Evolutionary conservation across 2,888 invertebrate genomes (phyloP), one percentile per base, ranked within the genome.

Genomic region (Pemphredon lugubris): DNA sequence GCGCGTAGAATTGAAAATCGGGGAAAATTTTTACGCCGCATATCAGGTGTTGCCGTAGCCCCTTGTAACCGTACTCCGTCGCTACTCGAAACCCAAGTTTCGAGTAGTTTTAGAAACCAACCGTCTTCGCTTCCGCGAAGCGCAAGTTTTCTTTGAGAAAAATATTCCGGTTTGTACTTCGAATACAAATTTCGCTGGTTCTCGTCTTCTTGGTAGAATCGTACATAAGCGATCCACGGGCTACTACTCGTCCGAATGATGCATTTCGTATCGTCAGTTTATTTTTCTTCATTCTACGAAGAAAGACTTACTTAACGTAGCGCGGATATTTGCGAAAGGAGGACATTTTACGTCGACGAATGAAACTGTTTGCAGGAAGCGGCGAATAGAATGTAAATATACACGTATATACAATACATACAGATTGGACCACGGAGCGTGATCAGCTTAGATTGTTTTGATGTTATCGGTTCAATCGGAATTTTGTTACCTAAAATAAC

Each of bases 41-140:
- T 76, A 73, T 69, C 77, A 44, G 51, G 58, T 58, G 66, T 69
- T 55, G 61, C 40, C 14, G 54, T 47, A 57, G 57, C 75, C 55
- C 53, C 60, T 57, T 68, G 69, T 77, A 73, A 69, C 69, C 58
- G 32, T 68, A 72, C 42, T 32, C 32, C 34, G 37, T 30, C 51
- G 60, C 54, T 48, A 44, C 42, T 11, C n/a, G 11, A 37, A 21
- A 47, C 26, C n/a, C 20, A 59, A 51, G 58, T 67, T 70, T 32
- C 30, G 3, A 9, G 32, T 9, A 47, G n/a, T 53, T 37, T 37
- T 18, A 11, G n/a, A 11, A 5, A 32, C 11, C 5, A n/a, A 9
- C 1, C 11, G 16, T 37, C n/a, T 34, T 34, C 14, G 16, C 3
- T 21, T 14, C n/a, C 23, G 26, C n/a, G 2, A 6, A 3, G 30